Percentiles rank a stretch among this genome's conserved stretches.
Evolutionary conservation across 1,140 invertebrate species (phyloP).

Genomic region (Halotydeus destructor): DNA sequence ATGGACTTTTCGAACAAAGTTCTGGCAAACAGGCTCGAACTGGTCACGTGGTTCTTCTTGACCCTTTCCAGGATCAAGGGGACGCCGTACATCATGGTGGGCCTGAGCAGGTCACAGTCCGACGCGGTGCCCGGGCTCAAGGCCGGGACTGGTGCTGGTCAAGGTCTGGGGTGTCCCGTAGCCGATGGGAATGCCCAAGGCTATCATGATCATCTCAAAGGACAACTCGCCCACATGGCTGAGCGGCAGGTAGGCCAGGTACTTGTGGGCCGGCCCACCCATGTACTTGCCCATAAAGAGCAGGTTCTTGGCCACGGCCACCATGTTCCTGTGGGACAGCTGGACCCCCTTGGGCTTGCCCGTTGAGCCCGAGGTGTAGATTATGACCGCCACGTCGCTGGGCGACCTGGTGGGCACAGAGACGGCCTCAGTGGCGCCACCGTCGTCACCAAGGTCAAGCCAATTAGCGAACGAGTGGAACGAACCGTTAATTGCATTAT

Average conservation of each 20-base stretch:
- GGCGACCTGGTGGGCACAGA: too few species aligned
- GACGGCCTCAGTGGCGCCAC: too few species aligned
- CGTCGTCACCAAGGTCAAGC: too few species aligned
- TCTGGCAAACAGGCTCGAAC: slow-evolving; percentile 40
- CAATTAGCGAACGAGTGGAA: too few species aligned
- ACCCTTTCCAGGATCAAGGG: slow-evolving; percentile 88
- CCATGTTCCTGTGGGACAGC: too few species aligned
- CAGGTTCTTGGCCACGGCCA: too few species aligned
- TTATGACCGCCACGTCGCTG: too few species aligned
- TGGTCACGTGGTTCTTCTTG: slow-evolving; percentile 75
- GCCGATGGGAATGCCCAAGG: slow-evolving; percentile 61
- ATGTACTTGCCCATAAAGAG: too few species aligned
- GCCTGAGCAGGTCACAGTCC: slow-evolving; percentile 67
- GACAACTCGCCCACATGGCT: slow-evolving; percentile 14
- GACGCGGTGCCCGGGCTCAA: slow-evolving; percentile 55
- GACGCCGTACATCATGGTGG: slow-evolving; percentile 82
- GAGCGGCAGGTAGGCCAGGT: slow-evolving; percentile 84
- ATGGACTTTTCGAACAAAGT: slow-evolving; percentile 76
- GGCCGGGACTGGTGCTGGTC: slow-evolving; percentile 21
- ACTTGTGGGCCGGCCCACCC: too few species aligned
- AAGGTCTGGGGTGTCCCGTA: slow-evolving; percentile 55
- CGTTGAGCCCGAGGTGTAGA: too few species aligned
- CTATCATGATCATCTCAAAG: slow-evolving; percentile 32
- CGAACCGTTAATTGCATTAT: too few species aligned
- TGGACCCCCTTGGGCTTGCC: too few species aligned